Evolutionary conservation across 2,797 vertebrate species (phyloP).

Genomic region (Masticophis lateralis): DNA sequence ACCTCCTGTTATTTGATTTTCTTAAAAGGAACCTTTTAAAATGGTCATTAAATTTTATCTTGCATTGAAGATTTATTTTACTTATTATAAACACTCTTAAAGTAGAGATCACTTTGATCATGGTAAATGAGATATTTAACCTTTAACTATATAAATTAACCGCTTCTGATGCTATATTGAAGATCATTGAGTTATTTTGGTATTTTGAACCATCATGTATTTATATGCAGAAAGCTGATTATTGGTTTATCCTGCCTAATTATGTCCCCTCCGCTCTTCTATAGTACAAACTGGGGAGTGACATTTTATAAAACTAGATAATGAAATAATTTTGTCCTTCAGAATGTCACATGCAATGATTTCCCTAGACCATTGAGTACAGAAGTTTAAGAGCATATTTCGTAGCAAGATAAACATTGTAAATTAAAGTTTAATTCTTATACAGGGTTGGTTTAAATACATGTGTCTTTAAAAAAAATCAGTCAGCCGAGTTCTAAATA

Average conservation of each 20-base stretch:
- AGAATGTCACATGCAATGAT: background rate
- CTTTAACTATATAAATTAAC: conserved; percentile 49
- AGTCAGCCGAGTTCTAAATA: background rate
- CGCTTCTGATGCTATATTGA: conserved; percentile 45
- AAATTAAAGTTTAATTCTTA: background rate
- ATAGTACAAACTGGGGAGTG: background rate
- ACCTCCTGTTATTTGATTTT: conserved; percentile 38
- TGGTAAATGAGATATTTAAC: conserved; percentile 49
- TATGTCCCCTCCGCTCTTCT: conserved; percentile 24
- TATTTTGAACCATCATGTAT: conserved; percentile 43
- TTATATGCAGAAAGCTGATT: conserved; percentile 43
- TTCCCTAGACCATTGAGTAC: conserved; percentile 10
- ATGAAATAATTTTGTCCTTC: background rate
- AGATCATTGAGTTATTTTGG: conserved; percentile 35
- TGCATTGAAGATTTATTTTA: conserved; percentile 49
- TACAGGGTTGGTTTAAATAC: background rate
- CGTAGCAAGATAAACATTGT: background rate
- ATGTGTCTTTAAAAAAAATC: background rate
- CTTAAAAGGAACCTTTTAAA: conserved; percentile 25
- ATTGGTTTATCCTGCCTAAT: conserved; percentile 19
- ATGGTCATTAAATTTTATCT: conserved; percentile 52
- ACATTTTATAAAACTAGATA: background rate
- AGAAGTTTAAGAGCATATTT: background rate
- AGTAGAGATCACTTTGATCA: conserved; percentile 10
- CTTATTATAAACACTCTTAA: conserved; percentile 48